These are phyloP conservation scores for Acronicta aceris DNA, from an alignment of 2,888 invertebrate species.

Conservation along the genomic window DNA sequence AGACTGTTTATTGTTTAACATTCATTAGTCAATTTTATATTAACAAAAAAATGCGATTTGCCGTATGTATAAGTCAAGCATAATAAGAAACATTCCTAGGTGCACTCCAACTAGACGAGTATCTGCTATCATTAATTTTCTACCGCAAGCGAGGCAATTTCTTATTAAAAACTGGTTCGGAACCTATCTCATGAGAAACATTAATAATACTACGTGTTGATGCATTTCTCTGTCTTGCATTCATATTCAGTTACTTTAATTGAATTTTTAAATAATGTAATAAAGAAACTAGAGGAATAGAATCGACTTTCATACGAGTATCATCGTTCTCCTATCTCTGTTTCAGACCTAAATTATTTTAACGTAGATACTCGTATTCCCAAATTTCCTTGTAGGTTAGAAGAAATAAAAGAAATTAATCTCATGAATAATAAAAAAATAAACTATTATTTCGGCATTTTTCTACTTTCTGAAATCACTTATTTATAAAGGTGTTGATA, in stretches of 20 bases:
- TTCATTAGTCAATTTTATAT: slow-evolving; percentile 19
- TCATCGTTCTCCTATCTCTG: too few relatives aligned
- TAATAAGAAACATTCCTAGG: slow-evolving; percentile 52
- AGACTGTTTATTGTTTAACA: slow-evolving; percentile 11
- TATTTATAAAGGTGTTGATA: not conserved
- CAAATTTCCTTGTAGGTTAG: too few relatives aligned
- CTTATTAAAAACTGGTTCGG: slow-evolving; percentile 76
- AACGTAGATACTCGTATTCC: too few relatives aligned
- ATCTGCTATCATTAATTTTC: slow-evolving; percentile 74
- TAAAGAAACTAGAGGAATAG: slow-evolving; percentile 5
- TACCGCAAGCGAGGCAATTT: slow-evolving; percentile 70
- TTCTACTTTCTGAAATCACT: too few relatives aligned
- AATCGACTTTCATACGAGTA: slow-evolving; percentile 12
- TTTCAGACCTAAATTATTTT: not conserved
- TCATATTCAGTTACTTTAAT: slow-evolving; percentile 40
- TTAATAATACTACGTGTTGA: slow-evolving; percentile 57
- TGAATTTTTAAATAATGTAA: slow-evolving; percentile 10
- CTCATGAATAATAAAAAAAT: too few relatives aligned
- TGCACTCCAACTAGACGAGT: slow-evolving; percentile 53
- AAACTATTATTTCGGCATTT: too few relatives aligned
- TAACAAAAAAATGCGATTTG: slow-evolving; percentile 27
- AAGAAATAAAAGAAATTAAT: too few relatives aligned
- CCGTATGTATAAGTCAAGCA: slow-evolving; percentile 38
- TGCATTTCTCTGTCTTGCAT: slow-evolving; percentile 56
- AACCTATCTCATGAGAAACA: slow-evolving; percentile 62